These are phyloP conservation scores for Panurus biarmicus DNA, from an alignment of 2,113 vertebrate genomes.

Conservation along the genomic window DNA sequence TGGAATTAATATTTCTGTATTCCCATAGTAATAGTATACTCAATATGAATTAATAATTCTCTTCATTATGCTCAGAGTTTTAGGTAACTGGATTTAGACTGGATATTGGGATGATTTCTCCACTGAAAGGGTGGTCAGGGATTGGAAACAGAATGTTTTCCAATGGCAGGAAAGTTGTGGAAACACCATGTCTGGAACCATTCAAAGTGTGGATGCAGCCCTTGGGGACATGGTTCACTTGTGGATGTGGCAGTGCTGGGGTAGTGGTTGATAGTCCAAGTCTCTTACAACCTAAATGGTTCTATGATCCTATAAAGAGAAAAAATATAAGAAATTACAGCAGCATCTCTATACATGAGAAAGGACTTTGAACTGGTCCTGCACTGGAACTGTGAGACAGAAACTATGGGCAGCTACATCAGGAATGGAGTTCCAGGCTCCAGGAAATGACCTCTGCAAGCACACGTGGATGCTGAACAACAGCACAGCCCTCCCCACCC, in stretches of 20 bases:
- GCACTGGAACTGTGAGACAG: not conserved
- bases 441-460: not conserved
- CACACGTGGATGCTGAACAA: fast-evolving
- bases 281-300: not conserved
- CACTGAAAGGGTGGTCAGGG: not conserved
- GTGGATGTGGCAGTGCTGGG: not conserved
- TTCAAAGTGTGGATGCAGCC: not conserved
- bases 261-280: not conserved
- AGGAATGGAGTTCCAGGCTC: not conserved
- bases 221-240: not conserved
- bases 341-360: not conserved
- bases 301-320: not conserved
- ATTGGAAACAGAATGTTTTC: not conserved
- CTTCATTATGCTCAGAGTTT: not conserved
- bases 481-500: not conserved
- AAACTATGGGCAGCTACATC: not conserved
- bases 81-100: not conserved
- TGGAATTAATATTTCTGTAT: not conserved
- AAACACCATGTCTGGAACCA: not conserved
- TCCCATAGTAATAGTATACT: not conserved
- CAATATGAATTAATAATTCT: not conserved
- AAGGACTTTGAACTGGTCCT: not conserved
- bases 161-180: not conserved
- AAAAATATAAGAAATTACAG: not conserved
- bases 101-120: not conserved